Base-by-base conservation (phyloP, 2,888 invertebrate genomes). In the Polia nebulosa region DNA sequence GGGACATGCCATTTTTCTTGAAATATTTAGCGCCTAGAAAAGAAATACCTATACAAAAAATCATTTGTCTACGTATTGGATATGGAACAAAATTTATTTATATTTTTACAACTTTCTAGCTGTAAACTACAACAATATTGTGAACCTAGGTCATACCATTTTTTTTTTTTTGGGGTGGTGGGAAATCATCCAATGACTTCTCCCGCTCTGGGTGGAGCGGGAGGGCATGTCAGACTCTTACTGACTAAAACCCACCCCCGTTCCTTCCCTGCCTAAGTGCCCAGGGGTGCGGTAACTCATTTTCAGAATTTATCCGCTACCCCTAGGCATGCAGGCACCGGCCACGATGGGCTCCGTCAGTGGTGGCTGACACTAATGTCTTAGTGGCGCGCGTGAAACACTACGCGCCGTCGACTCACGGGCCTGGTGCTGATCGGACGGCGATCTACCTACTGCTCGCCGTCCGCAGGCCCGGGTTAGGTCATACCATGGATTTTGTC, bases 1-100 rank as follows among this genome's bases (percentile, higher is more conserved):
- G 25, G 29, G 49, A 66, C 32, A 56, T 68, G 53, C 34, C 32
- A 58, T 62, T 75, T 52, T 20, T n/a, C 15, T 73, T 34, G 22
- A 22, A 60, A 74, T 60, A 47, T 47, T 65, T 1, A 11, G 3
- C 32, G 25, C 25, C 27, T 41, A 25, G 15, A 75, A 53, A 57
- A 41, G 1, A 41, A 32, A 60, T 52, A 45, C 34, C 34, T 34
- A 34, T 13, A 11, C 13, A 34, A 49, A 39, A 39, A 27, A 36
- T 55, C 3, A 15, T 44, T 51, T 55, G 29, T 27, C 44, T 22
- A 29, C 25, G 6, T 34, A n/a, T n/a, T n/a, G n/a, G n/a, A n/a
- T n/a, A 17, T 25, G 15, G 5, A 22, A 53, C 13, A 20, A 15
- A 56, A 29, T 5, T n/a, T 52, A 29, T 41, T 1, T 51, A 34